Percentiles rank a stretch among this genome's conserved stretches.
Evolutionary conservation across 37 sponge, comb jelly and placozoan species (phyloP).

Genomic region (Beroe ovata): DNA sequence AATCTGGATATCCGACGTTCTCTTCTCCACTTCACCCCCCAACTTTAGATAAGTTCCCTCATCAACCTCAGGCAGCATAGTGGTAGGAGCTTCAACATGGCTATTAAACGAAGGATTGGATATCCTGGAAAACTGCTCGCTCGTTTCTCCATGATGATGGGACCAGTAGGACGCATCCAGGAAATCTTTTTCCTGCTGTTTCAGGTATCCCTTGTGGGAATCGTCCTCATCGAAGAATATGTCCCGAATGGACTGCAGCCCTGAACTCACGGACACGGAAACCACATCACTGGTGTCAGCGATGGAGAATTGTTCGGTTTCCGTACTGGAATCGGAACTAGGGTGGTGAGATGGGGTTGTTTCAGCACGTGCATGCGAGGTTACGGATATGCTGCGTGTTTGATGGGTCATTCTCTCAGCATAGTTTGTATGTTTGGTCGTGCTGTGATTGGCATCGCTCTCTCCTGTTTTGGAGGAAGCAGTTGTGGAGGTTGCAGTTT

Average conservation of each 20-base stretch:
- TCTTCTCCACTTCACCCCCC: background rate
- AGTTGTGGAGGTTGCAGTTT: background rate
- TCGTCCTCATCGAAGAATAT: slow-evolving; percentile 57
- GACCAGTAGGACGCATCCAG: background rate
- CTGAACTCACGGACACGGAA: slow-evolving; percentile 38
- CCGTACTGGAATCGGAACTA: background rate
- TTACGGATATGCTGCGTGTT: background rate
- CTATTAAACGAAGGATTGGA: slow-evolving; percentile 53
- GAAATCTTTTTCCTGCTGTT: background rate
- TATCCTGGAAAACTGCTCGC: background rate
- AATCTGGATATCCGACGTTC: background rate
- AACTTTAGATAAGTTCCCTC: slow-evolving; percentile 12
- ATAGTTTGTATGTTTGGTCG: background rate
- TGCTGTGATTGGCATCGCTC: background rate
- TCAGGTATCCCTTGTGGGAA: slow-evolving; percentile 47
- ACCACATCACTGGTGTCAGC: slow-evolving; percentile 10
- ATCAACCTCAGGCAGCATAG: slow-evolving; percentile 52
- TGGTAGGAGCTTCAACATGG: slow-evolving; percentile 4
- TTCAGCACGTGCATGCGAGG: slow-evolving; percentile 50
- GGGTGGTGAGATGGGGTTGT: slow-evolving; percentile 18
- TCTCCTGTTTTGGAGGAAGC: background rate
- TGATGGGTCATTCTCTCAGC: background rate
- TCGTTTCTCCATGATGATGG: background rate
- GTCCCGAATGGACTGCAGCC: slow-evolving; percentile 45
- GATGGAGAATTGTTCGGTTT: background rate